phyloP scores from a whole-genome alignment of 1,140 invertebrate species.

The Asbolus verrucosus region DNA sequence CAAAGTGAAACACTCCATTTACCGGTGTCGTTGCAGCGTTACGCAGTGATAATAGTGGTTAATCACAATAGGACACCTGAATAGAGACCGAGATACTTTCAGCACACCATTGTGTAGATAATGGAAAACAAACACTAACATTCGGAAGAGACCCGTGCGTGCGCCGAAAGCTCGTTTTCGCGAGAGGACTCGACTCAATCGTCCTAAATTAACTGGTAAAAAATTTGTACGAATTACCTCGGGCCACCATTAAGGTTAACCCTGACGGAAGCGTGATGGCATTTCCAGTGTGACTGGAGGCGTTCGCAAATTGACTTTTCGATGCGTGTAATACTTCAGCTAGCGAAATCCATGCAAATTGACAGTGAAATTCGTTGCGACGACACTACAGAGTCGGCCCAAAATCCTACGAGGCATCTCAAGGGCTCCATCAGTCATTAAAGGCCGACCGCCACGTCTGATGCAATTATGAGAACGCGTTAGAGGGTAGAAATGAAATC shows the following conservation, averaged over 20 bases:
- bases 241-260: slow-evolving; percentile 3
- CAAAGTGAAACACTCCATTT: slow-evolving; percentile 21
- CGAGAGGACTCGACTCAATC: neutral
- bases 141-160: neutral
- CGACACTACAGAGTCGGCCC: slow-evolving; percentile 9
- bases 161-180: neutral
- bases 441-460: slow-evolving; percentile 36
- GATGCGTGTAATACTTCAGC: slow-evolving; percentile 34
- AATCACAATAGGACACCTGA: slow-evolving; percentile 29
- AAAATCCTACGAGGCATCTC: slow-evolving; percentile 15
- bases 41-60: slow-evolving; percentile 13
- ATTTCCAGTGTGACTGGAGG: slow-evolving; percentile 5
- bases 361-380: slow-evolving; percentile 28
- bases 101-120: neutral
- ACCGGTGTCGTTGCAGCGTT: neutral
- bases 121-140: neutral
- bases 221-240: neutral
- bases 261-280: slow-evolving; percentile 3
- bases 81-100: slow-evolving; percentile 1
- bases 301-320: slow-evolving; percentile 35
- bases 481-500: slow-evolving; percentile 27
- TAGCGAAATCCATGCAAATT: slow-evolving; percentile 37
- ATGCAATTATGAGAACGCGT: slow-evolving; percentile 41
- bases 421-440: slow-evolving; percentile 41
- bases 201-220: neutral